phyloP scores from a whole-genome alignment of 1,140 invertebrate species.

The Sitophilus oryzae region DNA sequence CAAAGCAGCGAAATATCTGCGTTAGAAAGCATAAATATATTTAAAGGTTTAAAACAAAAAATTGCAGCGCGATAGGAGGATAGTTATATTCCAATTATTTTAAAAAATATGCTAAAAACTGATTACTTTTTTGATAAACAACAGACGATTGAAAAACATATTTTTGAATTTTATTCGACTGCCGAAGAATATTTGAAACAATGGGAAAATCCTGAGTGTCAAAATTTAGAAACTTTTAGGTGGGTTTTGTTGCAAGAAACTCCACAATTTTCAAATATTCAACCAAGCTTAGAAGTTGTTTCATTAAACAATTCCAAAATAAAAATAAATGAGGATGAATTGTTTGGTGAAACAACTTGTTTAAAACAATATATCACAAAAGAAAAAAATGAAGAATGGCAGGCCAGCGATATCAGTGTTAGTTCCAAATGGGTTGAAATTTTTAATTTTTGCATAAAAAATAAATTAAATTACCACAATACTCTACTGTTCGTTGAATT shows the following conservation, averaged over 20 bases:
- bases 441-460: conserved; percentile 7
- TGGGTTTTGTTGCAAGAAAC: neutral
- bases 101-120: too few species aligned
- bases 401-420: neutral
- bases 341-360: conserved; percentile 10
- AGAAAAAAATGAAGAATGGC: conserved; percentile 4
- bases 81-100: conserved; percentile 1
- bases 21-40: conserved; percentile 3
- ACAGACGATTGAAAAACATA: too few species aligned
- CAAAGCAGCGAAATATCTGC: conserved; percentile 7
- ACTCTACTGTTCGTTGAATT: too few species aligned
- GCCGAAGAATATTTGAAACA: too few species aligned
- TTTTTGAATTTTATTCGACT: too few species aligned
- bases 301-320: neutral
- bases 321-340: conserved; percentile 11
- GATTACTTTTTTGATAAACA: too few species aligned
- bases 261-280: neutral
- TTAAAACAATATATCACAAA: conserved; percentile 12
- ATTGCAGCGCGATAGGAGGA: neutral
- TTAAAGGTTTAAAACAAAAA: conserved; percentile 4
- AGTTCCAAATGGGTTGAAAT: conserved; percentile 1
- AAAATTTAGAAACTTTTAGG: too few species aligned
- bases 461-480: too few species aligned
- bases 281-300: neutral
- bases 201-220: too few species aligned